These are phyloP conservation scores for Patella caerulea DNA, from an alignment of 2,888 invertebrate genomes.

Conservation along the genomic window DNA sequence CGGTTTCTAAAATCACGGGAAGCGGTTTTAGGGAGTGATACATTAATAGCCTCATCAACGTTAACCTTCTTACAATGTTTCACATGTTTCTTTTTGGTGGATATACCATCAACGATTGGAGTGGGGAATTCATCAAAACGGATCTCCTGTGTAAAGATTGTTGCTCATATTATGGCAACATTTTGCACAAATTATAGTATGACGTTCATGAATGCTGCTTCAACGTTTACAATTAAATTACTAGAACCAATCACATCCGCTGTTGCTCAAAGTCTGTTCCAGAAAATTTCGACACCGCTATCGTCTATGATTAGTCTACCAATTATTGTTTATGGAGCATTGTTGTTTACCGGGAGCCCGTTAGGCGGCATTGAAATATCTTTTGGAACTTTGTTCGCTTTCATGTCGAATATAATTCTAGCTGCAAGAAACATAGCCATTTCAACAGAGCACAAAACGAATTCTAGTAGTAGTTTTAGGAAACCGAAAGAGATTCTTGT, in stretches of 20 bases:
- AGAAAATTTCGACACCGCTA: conserved; percentile 27
- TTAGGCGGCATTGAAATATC: conserved; percentile 21
- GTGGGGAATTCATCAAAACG: not conserved
- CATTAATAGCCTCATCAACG: not conserved
- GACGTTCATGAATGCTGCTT: conserved; percentile 39
- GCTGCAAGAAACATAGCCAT: conserved; percentile 41
- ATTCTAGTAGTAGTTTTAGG: too few relatives aligned
- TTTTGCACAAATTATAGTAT: conserved; percentile 43
- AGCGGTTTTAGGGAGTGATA: not conserved
- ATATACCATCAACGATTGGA: not conserved
- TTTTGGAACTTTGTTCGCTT: conserved; percentile 36
- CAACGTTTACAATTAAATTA: conserved; percentile 48
- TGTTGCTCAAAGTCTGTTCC: conserved; percentile 30
- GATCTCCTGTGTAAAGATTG: not conserved
- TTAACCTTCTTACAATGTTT: not conserved
- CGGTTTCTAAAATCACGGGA: not conserved
- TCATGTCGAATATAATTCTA: conserved; percentile 42
- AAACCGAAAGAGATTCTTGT: too few relatives aligned
- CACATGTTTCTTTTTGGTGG: not conserved
- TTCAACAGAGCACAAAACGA: conserved; percentile 20
- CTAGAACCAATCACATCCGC: conserved; percentile 46
- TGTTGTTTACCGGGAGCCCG: conserved; percentile 35
- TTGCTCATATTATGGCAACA: conserved; percentile 38
- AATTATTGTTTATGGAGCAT: conserved; percentile 37
- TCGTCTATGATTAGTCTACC: conserved; percentile 35